Evolutionary conservation across 2,113 vertebrate species (phyloP), one percentile per base, ranked within the genome.

Genomic region (Sapayoa aenigma): DNA sequence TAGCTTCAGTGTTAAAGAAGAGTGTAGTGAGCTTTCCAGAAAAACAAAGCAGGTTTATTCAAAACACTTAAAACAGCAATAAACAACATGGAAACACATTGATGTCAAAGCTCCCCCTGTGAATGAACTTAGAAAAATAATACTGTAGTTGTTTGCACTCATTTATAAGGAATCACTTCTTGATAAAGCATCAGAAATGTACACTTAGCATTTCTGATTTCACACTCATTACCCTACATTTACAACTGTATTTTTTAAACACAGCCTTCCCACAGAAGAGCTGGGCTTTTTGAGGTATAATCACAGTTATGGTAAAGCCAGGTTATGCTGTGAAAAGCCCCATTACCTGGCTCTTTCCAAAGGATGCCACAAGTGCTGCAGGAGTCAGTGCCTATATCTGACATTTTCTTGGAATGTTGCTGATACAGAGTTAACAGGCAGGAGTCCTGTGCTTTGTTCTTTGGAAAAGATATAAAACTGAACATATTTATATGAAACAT

Each of bases 341-440:
- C 18, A 6, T 31, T 68, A 18, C 30, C 39, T 37, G 35, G 30
- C 41, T 52, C 0, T 55, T 94, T 59, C n/a, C 65, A 31, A 21
- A 77, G 39, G 52, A 3, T 78, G 22, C 37, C 12, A 9, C 2
- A 53, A 53, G 37, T 24, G 24, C 30, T 46, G 47, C 42, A 30
- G 65, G n/a, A 65, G n/a, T 56, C 19, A 5, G 0, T 7, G 20
- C 0, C 1, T 5, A 15, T 41, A 30, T 15, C 42, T 27, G 22
- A 4, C 10, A 0, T 55, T 63, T 8, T 25, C 35, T 23, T 39
- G 27, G 16, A 67, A 31, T 3, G 2, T 35, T n/a, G 27, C 44
- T 39, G 15, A 37, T 56, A 15, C 5, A 15, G 25, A 37, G 28
- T 30, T 30, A 44, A 44, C 3, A 27, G 41, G n/a, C n/a, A 31